Base-by-base conservation (phyloP, 2,113 vertebrate genomes). In the Colaptes auratus region DNA sequence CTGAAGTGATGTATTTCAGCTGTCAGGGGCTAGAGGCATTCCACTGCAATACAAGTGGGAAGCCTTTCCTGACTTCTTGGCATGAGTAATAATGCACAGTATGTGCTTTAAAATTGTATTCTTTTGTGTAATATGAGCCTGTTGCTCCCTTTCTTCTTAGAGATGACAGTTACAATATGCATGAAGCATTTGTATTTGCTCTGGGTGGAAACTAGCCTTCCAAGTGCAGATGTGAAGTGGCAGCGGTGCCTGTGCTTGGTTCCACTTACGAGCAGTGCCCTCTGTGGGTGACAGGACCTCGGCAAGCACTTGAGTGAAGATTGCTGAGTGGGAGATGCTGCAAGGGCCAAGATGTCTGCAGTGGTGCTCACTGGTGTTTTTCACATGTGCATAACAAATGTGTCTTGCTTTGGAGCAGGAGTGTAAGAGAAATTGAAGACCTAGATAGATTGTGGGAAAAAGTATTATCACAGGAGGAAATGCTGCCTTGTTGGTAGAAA, bases 21-120 rank as follows among this genome's bases (percentile, higher is more conserved):
- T 84, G 35, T 50, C 2, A 0, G 48, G 39, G 24, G 18, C 59
- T 24, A 15, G 86, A 84, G 55, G 46, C 6, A 0, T 88, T 92
- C 50, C 15, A 0, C 58, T 18, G 65, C 2, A 0, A 8, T 3
- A 24, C 25, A 14, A 77, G 24, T 0, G 42, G 76, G 69, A 58
- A 88, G 82, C 72, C 53, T 59, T 6, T 36, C 76, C 70, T 82
- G 77, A 9, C 73, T 19, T 28, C 89, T 66, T 84, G 27, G 66
- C 17, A 0, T 11, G 84, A 48, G 53, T 5, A 18, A 0, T 0
- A 53, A 24, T 0, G 13, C 60, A n/a, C 50, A 17, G 75, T 5
- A 2, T 3, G 60, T 0, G 1, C 44, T 80, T 69, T 27, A 21
- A 44, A 81, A 88, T 6, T 1, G 0, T 6, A 8, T 71, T 44